phyloP scores from a whole-genome alignment of 2,797 vertebrate species.

The Muscicapa comitata region DNA sequence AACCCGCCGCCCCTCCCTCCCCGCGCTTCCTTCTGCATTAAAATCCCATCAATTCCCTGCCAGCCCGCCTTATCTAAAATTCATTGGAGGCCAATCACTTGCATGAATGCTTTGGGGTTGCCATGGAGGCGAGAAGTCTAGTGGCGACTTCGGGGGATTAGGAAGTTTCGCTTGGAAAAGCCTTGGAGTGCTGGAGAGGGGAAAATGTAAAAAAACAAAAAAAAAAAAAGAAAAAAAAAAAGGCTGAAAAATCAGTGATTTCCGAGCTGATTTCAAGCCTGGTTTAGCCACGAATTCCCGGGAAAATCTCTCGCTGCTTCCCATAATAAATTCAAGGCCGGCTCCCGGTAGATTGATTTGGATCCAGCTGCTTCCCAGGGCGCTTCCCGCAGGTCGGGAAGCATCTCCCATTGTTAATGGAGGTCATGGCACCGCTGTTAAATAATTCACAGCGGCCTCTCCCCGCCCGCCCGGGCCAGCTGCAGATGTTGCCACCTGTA shows the following conservation, averaged over 20 bases:
- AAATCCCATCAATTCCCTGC: constrained; percentile 99
- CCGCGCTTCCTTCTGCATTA: constrained; percentile 99
- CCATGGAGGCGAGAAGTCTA: constrained; percentile 99
- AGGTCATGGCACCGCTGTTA: constrained; percentile 87
- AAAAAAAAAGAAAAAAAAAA: too few species aligned
- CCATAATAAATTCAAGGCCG: constrained; percentile 79
- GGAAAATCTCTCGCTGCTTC: background rate
- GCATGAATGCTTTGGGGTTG: constrained; percentile 98
- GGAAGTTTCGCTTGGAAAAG: constrained; percentile 87
- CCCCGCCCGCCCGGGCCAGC: constrained; percentile 69
- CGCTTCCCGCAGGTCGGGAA: constrained; percentile 78
- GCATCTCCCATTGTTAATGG: constrained; percentile 84
- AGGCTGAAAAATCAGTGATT: background rate
- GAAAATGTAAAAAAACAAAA: background rate
- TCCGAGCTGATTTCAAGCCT: background rate
- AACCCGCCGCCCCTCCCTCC: constrained; percentile 99
- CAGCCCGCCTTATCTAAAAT: constrained; percentile 99
- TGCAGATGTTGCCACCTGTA: constrained; percentile 83
- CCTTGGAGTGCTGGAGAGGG: constrained; percentile 72
- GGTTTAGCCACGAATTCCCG: background rate
- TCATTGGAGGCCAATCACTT: constrained; percentile 99
- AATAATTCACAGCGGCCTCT: constrained; percentile 84
- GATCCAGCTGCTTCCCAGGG: constrained; percentile 81
- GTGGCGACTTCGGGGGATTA: constrained; percentile 98
- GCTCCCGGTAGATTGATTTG: constrained; percentile 74